These are phyloP conservation scores for Neodontobutis hainanensis DNA, from an alignment of 2,113 vertebrate genomes.

Conservation along the genomic window DNA sequence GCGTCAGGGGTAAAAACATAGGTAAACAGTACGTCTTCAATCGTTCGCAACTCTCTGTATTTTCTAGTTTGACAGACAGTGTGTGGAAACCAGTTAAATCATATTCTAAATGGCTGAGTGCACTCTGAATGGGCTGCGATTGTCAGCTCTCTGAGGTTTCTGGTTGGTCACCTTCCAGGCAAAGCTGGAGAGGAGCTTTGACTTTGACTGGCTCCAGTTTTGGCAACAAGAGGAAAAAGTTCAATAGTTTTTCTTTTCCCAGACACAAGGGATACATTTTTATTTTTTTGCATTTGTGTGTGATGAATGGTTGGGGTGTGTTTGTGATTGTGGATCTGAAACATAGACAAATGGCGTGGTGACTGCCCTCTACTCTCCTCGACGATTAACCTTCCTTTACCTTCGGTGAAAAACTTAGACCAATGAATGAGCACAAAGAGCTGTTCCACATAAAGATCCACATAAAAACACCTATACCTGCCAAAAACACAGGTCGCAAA, in stretches of 20 bases:
- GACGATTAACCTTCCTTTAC: slow-evolving; percentile 15
- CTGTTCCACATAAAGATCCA: no score
- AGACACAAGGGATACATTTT: neutral
- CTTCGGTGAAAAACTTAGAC: slow-evolving; percentile 1
- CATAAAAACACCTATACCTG: no score
- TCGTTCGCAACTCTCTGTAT: neutral
- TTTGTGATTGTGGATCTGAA: slow-evolving; percentile 18
- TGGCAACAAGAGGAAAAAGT: slow-evolving; percentile 16
- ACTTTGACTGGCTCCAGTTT: slow-evolving; percentile 10
- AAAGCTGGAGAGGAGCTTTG: slow-evolving; percentile 17
- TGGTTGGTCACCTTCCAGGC: slow-evolving; percentile 14
- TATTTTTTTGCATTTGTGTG: neutral
- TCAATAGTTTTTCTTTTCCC: slow-evolving; percentile 13
- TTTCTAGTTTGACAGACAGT: slow-evolving; percentile 10
- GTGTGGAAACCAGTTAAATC: slow-evolving; percentile 5
- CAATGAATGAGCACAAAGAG: neutral
- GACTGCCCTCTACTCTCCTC: slow-evolving; percentile 32
- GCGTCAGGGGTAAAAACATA: neutral
- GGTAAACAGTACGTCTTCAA: neutral
- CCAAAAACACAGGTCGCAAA: no score
- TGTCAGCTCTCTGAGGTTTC: slow-evolving; percentile 6
- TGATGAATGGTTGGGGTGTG: slow-evolving; percentile 4
- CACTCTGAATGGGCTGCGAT: neutral
- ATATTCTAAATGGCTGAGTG: neutral
- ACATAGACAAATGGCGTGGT: slow-evolving; percentile 29